Percentiles rank a stretch among this genome's conserved stretches.
Evolutionary conservation across 1,140 invertebrate genomes (phyloP).

Genomic region (Lamellibrachia luymesi): DNA sequence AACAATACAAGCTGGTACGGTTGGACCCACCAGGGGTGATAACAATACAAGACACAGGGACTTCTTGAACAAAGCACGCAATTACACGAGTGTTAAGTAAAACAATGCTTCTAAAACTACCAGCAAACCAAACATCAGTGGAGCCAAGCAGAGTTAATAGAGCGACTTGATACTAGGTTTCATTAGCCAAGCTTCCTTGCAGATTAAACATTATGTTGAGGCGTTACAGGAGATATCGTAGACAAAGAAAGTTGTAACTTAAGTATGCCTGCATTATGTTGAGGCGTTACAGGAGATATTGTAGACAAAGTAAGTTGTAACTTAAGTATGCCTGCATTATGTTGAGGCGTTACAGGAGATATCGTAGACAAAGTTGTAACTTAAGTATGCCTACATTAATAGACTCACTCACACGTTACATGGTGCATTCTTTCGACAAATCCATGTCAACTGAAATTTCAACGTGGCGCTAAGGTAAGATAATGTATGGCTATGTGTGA

Average conservation of each 20-base stretch:
- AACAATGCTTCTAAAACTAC: background rate
- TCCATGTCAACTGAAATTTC: no score
- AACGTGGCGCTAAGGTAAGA: no score
- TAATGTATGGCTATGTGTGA: no score
- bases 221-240: background rate
- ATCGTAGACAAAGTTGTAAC: background rate
- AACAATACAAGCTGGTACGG: background rate
- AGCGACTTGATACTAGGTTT: background rate
- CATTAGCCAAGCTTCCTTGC: background rate
- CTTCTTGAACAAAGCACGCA: background rate
- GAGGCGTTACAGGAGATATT: background rate
- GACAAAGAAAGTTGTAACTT: background rate
- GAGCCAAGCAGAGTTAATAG: background rate
- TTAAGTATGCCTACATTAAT: background rate
- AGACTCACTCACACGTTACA: background rate
- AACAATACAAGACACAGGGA: background rate
- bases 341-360: background rate
- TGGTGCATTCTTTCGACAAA: no score
- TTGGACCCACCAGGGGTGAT: background rate
- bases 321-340: background rate
- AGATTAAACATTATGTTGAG: background rate
- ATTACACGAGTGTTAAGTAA: background rate
- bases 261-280: background rate
- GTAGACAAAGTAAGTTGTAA: background rate
- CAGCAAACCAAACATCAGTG: background rate